Evolutionary conservation across 1,140 invertebrate species (phyloP).

Genomic region (Drosophila tsacasi): DNA sequence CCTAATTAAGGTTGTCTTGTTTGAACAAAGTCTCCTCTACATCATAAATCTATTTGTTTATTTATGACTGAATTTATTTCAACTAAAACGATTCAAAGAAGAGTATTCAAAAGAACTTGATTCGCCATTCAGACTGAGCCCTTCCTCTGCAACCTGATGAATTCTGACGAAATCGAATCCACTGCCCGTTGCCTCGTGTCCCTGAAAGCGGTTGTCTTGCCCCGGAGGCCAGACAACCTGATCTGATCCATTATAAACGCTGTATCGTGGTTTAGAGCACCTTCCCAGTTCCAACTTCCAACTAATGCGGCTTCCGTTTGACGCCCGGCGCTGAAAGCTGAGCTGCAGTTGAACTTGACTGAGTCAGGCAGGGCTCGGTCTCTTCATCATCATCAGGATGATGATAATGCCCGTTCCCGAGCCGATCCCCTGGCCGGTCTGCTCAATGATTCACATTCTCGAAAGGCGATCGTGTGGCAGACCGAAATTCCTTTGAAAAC

Average conservation of each 20-base stretch:
- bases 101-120: neutral
- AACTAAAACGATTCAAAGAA: neutral
- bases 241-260: constrained; percentile 25
- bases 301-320: constrained; percentile 79
- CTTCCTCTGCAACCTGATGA: constrained; percentile 14
- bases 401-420: neutral
- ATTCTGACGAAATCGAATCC: constrained; percentile 24
- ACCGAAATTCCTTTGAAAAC: constrained; percentile 69
- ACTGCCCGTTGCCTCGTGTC: constrained; percentile 20
- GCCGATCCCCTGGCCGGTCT: constrained; percentile 13
- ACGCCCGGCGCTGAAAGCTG: constrained; percentile 72
- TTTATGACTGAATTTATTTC: neutral
- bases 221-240: constrained; percentile 41
- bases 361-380: constrained; percentile 19
- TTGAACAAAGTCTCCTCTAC: no score
- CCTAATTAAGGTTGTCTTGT: neutral
- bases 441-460: constrained; percentile 66
- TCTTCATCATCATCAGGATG: constrained; percentile 18
- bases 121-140: neutral
- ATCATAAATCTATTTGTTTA: neutral
- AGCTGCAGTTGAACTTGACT: constrained; percentile 40
- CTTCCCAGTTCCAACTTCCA: constrained; percentile 30
- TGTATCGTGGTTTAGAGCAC: constrained; percentile 26
- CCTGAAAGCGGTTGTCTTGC: constrained; percentile 19
- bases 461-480: constrained; percentile 65